Evolutionary conservation across 2,888 invertebrate species (phyloP), one percentile per base, ranked within the genome.

Genomic region (Aleiodes alternator): DNA sequence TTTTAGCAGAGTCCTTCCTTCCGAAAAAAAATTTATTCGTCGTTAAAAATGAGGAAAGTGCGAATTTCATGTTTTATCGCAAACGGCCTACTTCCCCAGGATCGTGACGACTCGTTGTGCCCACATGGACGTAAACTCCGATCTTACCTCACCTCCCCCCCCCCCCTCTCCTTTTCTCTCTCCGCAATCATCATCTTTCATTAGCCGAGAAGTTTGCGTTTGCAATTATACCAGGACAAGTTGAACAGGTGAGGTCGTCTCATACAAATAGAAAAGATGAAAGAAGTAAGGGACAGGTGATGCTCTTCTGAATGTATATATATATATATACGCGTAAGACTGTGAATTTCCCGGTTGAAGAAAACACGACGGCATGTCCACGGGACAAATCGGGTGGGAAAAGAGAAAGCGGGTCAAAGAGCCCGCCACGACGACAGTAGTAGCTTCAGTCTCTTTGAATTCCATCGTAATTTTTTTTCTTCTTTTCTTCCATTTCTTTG

Each of bases 321-420:
- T 71, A 50, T 16, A 50, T n/a, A 23, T 23, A 23, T 23, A 31
- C 23, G 31, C 34, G 51, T 57, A 57, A 53, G 48, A 23, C 57
- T 50, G 79, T 75, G 82, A 83, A 83, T 87, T 88, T 87, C 81
- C 83, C 84, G 80, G 82, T 84, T 82, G 80, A 84, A 85, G 87
- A 85, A 88, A 87, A 86, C 79, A 78, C 83, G 29, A 16, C 64
- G 64, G 68, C 77, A 82, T 83, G 83, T 83, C 79, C 82, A 82
- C 80, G 79, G 83, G 86, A 88, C 85, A 87, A 87, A 88, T 88
- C 88, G 86, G 84, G 86, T 87, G 86, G 88, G 86, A 87, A 88
- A 88, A 88, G 88, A 88, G 88, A 88, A 89, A 89, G 88, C 88
- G 85, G 88, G 88, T 88, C 88, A 87, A 87, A 88, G 87, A 88